These are phyloP conservation scores for Dendropsophus ebraccatus DNA, from an alignment of 2,113 vertebrate genomes.

Conservation along the genomic window DNA sequence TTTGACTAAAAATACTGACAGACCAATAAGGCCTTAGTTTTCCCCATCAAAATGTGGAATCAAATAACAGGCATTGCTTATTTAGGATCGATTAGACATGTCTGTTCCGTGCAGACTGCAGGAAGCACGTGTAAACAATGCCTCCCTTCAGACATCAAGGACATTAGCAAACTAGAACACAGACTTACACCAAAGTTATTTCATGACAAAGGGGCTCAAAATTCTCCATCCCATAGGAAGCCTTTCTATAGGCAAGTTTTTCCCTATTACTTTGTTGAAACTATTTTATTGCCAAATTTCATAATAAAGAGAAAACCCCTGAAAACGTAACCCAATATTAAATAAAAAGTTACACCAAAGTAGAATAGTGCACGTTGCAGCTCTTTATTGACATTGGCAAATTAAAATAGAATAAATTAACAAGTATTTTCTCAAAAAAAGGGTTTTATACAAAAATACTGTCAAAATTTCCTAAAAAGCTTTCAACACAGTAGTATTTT, in stretches of 20 bases:
- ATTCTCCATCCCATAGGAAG: not conserved
- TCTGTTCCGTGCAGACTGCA: not conserved
- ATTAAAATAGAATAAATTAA: conserved; percentile 97
- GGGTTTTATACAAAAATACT: conserved; percentile 92
- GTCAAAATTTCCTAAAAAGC: conserved; percentile 93
- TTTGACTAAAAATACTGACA: too few relatives aligned
- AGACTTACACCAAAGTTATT: not conserved
- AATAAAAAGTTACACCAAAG: conserved; percentile 70
- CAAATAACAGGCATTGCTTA: not conserved
- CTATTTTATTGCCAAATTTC: not conserved
- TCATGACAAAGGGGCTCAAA: too few relatives aligned
- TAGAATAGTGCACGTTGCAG: conserved; percentile 78
- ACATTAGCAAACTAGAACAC: not conserved
- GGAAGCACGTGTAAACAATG: not conserved
- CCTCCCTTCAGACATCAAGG: not conserved
- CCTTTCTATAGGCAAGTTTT: too few relatives aligned
- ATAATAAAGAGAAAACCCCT: too few relatives aligned
- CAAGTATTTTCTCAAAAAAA: conserved; percentile 88
- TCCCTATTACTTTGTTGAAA: not conserved
- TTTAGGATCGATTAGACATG: not conserved
- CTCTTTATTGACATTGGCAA: conserved; percentile 92
- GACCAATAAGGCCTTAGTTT: not conserved
- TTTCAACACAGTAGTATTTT: conserved; percentile 91
- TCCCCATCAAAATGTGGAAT: not conserved
- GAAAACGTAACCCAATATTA: not conserved